phyloP scores from a whole-genome alignment of 2,888 invertebrate species.

The Frankliniella intonsa region DNA sequence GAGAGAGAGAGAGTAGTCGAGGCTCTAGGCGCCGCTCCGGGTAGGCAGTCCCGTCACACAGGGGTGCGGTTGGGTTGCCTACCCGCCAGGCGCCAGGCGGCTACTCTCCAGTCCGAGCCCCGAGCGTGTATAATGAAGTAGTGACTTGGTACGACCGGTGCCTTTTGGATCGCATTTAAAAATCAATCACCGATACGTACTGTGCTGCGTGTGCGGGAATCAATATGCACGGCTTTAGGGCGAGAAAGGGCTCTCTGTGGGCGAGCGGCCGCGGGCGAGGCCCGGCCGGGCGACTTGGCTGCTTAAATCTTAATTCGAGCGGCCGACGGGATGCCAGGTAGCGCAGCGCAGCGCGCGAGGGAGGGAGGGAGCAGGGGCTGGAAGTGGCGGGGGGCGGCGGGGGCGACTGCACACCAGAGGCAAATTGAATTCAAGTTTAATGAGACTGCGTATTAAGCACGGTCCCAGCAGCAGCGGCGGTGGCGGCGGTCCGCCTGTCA shows the following conservation, averaged over 20 bases:
- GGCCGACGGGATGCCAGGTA: not conserved
- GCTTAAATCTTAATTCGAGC: constrained; percentile 14
- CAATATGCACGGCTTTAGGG: too few species aligned
- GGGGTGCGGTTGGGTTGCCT: not conserved
- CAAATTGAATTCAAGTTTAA: constrained; percentile 25
- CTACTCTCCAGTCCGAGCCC: not conserved
- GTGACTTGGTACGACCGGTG: too few species aligned
- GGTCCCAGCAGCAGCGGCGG: not conserved
- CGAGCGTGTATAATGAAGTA: too few species aligned
- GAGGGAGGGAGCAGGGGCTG: not conserved
- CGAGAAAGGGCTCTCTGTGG: too few species aligned
- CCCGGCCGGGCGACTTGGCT: not conserved
- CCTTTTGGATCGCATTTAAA: too few species aligned
- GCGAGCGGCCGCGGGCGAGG: too few species aligned
- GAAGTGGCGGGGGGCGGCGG: not conserved
- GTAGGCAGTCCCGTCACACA: not conserved
- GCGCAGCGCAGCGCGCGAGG: not conserved
- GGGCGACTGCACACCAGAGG: constrained; percentile 11
- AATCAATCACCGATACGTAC: too few species aligned
- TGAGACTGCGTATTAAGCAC: constrained; percentile 20
- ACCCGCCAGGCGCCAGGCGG: not conserved
- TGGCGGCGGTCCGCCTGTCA: not conserved
- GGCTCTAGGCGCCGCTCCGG: not conserved
- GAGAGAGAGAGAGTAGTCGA: not conserved
- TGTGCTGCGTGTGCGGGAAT: too few species aligned